These are phyloP conservation scores for Zele albiditarsus DNA, from an alignment of 2,888 invertebrate genomes.

Conservation along the genomic window DNA sequence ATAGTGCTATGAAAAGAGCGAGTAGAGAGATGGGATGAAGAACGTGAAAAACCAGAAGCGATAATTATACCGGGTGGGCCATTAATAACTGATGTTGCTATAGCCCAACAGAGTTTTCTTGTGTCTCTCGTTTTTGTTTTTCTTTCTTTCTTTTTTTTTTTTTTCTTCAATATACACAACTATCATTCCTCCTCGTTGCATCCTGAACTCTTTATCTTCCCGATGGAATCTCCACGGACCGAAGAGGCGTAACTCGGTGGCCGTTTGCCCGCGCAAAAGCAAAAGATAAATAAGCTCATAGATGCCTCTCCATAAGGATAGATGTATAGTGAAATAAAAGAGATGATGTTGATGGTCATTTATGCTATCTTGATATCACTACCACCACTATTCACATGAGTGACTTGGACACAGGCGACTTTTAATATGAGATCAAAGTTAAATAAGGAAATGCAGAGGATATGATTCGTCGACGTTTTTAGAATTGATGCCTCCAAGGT, in stretches of 20 bases:
- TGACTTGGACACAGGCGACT: neutral
- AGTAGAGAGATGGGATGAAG: constrained; percentile 26
- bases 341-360: constrained; percentile 11
- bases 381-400: neutral
- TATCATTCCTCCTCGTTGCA: constrained; percentile 3
- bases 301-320: neutral
- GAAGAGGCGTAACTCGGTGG: constrained; percentile 48
- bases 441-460: constrained; percentile 22
- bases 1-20: constrained; percentile 40
- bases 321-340: constrained; percentile 1
- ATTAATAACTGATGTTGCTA: constrained; percentile 59
- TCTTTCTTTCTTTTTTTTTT: neutral
- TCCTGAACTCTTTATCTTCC: constrained; percentile 34
- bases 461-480: neutral
- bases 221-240: constrained; percentile 27
- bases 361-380: constrained; percentile 4
- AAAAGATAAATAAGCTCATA: constrained; percentile 43
- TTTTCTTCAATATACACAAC: neutral
- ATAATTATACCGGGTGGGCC: constrained; percentile 61
- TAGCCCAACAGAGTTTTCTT: neutral
- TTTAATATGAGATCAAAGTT: neutral
- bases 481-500: constrained; percentile 12
- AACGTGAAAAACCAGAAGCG: constrained; percentile 41
- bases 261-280: constrained; percentile 15
- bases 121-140: constrained; percentile 6